phyloP scores from a whole-genome alignment of 2,888 invertebrate genomes.

The Yponomeuta sedellus region DNA sequence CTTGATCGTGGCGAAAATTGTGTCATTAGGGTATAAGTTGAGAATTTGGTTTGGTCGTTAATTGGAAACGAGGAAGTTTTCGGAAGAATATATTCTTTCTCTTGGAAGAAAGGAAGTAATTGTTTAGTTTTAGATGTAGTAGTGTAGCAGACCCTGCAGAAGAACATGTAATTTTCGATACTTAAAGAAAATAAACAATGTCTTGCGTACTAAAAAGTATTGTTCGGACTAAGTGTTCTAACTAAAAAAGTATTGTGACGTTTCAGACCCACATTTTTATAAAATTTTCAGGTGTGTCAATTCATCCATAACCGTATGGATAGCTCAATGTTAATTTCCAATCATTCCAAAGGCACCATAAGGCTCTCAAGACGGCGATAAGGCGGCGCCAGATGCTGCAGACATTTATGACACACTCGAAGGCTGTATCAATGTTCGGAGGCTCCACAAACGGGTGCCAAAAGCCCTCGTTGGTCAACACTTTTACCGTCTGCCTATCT shows the following conservation, averaged over 20 bases:
- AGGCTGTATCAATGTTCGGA: constrained; percentile 19
- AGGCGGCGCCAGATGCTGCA: constrained; percentile 58
- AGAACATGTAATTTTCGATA: no score
- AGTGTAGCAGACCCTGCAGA: no score
- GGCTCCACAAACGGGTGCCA: constrained; percentile 56
- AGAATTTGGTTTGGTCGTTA: background rate
- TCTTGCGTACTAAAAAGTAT: no score
- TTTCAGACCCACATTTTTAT: no score
- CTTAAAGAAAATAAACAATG: no score
- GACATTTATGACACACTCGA: constrained; percentile 34
- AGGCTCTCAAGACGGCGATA: constrained; percentile 27
- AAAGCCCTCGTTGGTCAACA: constrained; percentile 66
- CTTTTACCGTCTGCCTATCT: constrained; percentile 58
- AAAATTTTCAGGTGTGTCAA: background rate
- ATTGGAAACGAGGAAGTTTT: background rate
- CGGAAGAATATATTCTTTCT: no score
- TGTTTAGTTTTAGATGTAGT: no score
- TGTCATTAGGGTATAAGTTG: no score
- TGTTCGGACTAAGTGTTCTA: no score
- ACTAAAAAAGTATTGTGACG: no score
- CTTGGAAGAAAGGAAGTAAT: no score
- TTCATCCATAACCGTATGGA: background rate
- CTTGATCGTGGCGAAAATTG: background rate
- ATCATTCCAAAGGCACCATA: background rate
- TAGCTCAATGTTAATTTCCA: background rate